These are phyloP conservation scores for Eubasilissa splendida DNA, from an alignment of 2,888 invertebrate species.

Conservation along the genomic window DNA sequence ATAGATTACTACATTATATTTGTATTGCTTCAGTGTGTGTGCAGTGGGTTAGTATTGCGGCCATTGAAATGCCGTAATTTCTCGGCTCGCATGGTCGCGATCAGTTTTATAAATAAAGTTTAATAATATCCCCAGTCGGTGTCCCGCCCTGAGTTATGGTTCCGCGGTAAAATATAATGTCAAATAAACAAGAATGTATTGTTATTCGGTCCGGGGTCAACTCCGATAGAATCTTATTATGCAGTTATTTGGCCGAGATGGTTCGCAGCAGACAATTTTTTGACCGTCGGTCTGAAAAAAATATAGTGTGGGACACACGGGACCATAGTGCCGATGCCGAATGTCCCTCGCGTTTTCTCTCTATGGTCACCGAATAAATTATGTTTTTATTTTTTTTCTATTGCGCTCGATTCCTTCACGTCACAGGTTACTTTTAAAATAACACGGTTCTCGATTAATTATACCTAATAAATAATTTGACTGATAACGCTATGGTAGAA, in stretches of 20 bases:
- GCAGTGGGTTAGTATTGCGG: not conserved
- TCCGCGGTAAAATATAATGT: slow-evolving; percentile 41
- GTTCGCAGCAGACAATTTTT: slow-evolving; percentile 22
- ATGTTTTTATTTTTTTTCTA: not conserved
- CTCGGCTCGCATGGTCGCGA: not conserved
- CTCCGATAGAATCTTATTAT: slow-evolving; percentile 52
- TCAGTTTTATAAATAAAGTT: slow-evolving; percentile 20
- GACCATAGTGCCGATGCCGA: not conserved
- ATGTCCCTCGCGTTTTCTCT: no score
- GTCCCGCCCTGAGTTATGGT: slow-evolving; percentile 43
- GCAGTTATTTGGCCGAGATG: slow-evolving; percentile 34
- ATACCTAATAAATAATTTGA: no score
- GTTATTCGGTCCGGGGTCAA: slow-evolving; percentile 45
- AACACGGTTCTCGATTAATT: not conserved
- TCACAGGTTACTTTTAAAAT: not conserved
- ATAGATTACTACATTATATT: not conserved
- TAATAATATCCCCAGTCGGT: slow-evolving; percentile 27
- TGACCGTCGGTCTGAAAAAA: slow-evolving; percentile 9
- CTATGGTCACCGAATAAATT: no score
- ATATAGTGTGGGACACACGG: slow-evolving; percentile 7
- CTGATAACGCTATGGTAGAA: no score
- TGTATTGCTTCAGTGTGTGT: not conserved
- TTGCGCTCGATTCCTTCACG: not conserved
- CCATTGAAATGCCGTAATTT: slow-evolving; percentile 17
- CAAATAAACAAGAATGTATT: slow-evolving; percentile 52